Evolutionary conservation across 2,888 invertebrate genomes (phyloP).

Genomic region (Bembecia ichneumoniformis): DNA sequence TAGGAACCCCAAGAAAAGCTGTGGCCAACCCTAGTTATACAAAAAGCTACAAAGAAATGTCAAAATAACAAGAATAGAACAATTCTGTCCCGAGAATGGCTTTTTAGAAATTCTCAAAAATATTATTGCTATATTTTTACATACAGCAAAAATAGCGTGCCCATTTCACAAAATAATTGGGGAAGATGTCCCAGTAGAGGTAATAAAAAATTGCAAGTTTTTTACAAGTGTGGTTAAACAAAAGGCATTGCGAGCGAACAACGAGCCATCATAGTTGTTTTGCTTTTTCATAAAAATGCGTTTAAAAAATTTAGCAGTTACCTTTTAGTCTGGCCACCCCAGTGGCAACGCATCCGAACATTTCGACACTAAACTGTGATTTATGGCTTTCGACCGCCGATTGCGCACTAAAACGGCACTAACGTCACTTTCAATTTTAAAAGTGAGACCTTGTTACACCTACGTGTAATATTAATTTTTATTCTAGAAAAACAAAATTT

Average conservation of each 20-base stretch:
- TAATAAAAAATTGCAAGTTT: too few relatives aligned
- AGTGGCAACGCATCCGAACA: slow-evolving; percentile 69
- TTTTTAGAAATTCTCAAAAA: too few relatives aligned
- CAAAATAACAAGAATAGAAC: too few relatives aligned
- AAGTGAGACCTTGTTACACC: slow-evolving; percentile 46
- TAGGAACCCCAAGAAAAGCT: too few relatives aligned
- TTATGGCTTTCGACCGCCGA: slow-evolving; percentile 65
- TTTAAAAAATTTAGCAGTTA: slow-evolving; percentile 30
- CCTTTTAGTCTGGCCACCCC: slow-evolving; percentile 55
- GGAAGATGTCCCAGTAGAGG: too few relatives aligned
- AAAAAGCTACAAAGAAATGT: too few relatives aligned
- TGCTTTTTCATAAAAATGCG: slow-evolving; percentile 30
- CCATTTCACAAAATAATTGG: too few relatives aligned
- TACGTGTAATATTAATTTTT: slow-evolving; percentile 21
- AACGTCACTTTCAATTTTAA: slow-evolving; percentile 73
- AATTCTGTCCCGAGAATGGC: too few relatives aligned
- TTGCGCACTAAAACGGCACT: slow-evolving; percentile 71
- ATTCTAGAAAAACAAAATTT: background rate
- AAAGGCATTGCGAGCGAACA: slow-evolving; percentile 19
- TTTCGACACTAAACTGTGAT: slow-evolving; percentile 72
- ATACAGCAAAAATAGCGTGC: too few relatives aligned
- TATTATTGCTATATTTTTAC: too few relatives aligned
- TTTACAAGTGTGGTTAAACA: background rate
- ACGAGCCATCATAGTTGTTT: slow-evolving; percentile 58
- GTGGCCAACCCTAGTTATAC: too few relatives aligned